Evolutionary conservation across 2,113 vertebrate species (phyloP).

Genomic region (Nothoprocta perdicaria): DNA sequence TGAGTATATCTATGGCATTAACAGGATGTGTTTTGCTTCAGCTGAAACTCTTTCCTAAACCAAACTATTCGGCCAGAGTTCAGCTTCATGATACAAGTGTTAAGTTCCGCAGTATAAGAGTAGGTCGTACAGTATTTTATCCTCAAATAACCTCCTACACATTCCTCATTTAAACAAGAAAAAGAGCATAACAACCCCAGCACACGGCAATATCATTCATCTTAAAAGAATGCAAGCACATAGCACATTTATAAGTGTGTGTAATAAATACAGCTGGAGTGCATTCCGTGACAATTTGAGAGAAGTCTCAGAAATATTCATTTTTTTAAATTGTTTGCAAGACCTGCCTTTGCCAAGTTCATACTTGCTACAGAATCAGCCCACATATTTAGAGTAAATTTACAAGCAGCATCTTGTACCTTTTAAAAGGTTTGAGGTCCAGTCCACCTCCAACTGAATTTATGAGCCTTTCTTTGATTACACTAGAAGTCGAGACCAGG

Average conservation of each 20-base stretch:
- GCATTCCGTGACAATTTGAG: not conserved
- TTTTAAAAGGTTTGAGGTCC: not conserved
- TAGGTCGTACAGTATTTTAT: conserved; percentile 4
- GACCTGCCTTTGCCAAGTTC: not conserved
- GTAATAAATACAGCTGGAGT: conserved; percentile 44
- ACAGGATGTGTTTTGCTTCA: not conserved
- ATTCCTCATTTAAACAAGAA: conserved; percentile 34
- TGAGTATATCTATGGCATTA: not conserved
- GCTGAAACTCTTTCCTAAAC: not conserved
- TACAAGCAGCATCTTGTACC: fast-evolving
- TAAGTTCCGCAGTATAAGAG: conserved; percentile 7
- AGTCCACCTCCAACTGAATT: not conserved
- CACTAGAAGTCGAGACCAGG: fast-evolving
- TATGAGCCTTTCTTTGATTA: not conserved
- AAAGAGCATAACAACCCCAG: not conserved
- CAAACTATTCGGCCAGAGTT: not conserved
- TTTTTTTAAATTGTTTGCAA: conserved; percentile 32
- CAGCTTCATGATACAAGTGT: not conserved
- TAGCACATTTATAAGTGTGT: conserved; percentile 24
- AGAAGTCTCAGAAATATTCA: conserved; percentile 47
- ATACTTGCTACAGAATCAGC: not conserved
- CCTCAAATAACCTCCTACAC: conserved; percentile 34
- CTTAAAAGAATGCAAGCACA: conserved; percentile 40
- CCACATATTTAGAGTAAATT: not conserved
- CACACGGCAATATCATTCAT: not conserved